phyloP scores from a whole-genome alignment of 2,888 invertebrate species.

The Gari tellinella region DNA sequence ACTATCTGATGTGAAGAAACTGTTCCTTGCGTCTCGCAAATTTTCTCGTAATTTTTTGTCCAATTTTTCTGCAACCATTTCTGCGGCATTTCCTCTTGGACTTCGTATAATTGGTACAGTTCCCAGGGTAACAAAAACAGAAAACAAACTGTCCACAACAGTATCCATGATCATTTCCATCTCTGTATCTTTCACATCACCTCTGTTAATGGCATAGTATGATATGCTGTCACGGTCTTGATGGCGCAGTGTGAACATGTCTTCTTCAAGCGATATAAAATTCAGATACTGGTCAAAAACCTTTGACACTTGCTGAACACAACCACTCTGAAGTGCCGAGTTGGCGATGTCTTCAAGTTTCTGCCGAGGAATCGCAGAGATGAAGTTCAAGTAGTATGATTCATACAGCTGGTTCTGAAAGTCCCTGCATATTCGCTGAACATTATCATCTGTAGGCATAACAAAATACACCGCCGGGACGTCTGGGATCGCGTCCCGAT shows the following conservation, averaged over 20 bases:
- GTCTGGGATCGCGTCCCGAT: constrained; percentile 93
- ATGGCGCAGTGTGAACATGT: constrained; percentile 96
- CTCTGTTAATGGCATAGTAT: constrained; percentile 97
- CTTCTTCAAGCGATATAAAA: constrained; percentile 99
- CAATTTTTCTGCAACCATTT: constrained; percentile 98
- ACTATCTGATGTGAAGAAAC: constrained; percentile 89
- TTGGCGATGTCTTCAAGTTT: constrained; percentile 97
- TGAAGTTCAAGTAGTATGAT: constrained; percentile 95
- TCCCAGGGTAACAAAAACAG: constrained; percentile 98
- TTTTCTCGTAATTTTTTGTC: constrained; percentile 99
- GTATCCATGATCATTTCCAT: constrained; percentile 97
- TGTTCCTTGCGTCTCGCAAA: constrained; percentile 97
- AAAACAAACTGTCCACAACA: constrained; percentile 98
- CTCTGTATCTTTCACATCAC: constrained; percentile 96
- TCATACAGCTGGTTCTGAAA: constrained; percentile 93
- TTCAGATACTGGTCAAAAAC: constrained; percentile 99
- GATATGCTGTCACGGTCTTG: constrained; percentile 95
- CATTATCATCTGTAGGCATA: constrained; percentile 97
- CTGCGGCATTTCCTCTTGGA: constrained; percentile 98
- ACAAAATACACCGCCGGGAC: constrained; percentile 99
- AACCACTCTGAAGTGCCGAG: constrained; percentile 94
- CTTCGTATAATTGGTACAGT: constrained; percentile 95
- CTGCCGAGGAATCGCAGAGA: constrained; percentile 95
- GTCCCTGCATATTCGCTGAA: constrained; percentile 94
- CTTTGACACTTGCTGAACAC: constrained; percentile 96